phyloP scores from a whole-genome alignment of 2,888 invertebrate species.

The Acanthococcus lagerstroemiae region DNA sequence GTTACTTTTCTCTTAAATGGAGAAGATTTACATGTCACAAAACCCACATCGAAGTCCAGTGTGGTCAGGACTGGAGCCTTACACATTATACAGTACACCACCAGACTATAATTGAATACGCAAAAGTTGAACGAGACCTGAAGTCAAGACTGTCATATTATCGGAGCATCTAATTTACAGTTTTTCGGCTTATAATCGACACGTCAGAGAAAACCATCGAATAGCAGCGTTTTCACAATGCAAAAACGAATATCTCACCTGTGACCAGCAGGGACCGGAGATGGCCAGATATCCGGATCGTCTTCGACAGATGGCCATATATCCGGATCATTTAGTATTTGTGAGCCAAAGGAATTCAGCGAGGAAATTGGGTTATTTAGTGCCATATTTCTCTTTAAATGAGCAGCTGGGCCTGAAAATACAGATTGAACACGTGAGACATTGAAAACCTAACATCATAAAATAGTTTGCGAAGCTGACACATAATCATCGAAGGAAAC shows the following conservation, averaged over 20 bases:
- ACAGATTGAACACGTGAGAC: not conserved
- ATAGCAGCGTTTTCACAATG: not conserved
- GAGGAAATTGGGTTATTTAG: constrained; percentile 19
- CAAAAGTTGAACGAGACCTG: not conserved
- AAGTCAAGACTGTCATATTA: no score
- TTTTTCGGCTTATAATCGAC: no score
- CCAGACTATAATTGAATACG: not conserved
- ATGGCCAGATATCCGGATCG: constrained; percentile 81
- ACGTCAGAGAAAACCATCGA: not conserved
- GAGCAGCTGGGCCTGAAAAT: constrained; percentile 5
- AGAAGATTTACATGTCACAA: no score
- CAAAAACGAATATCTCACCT: constrained; percentile 43
- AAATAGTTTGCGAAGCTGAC: no score
- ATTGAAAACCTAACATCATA: no score
- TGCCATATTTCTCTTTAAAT: constrained; percentile 12
- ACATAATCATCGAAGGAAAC: no score
- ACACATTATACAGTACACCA: no score
- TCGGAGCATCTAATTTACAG: no score
- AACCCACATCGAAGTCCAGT: no score
- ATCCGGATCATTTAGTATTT: constrained; percentile 46
- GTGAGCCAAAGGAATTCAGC: constrained; percentile 12
- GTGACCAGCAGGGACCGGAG: constrained; percentile 68
- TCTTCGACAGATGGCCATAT: constrained; percentile 46
- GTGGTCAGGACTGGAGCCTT: no score
- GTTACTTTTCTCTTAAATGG: no score